phyloP scores from a whole-genome alignment of 1,140 invertebrate species.

The Mamestra configurata region DNA sequence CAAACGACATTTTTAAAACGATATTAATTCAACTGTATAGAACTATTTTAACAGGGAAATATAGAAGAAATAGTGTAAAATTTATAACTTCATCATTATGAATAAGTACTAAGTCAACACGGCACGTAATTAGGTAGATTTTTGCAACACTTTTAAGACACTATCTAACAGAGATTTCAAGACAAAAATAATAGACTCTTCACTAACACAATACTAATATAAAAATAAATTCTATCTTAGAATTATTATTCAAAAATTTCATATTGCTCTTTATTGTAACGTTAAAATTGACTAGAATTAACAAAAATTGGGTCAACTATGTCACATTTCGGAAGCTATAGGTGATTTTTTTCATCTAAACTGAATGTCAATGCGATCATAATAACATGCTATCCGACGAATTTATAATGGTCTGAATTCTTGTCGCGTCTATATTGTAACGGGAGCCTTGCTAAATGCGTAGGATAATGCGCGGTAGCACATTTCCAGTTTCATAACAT shows the following conservation, averaged over 20 bases:
- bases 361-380: constrained; percentile 69
- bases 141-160: not conserved
- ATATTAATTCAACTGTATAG: constrained; percentile 19
- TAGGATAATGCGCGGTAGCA: constrained; percentile 68
- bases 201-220: constrained; percentile 31
- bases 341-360: constrained; percentile 57
- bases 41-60: constrained; percentile 36
- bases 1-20: constrained; percentile 89
- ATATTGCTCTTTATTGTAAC: constrained; percentile 34
- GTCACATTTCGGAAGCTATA: constrained; percentile 69
- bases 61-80: constrained; percentile 38
- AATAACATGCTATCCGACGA: constrained; percentile 55
- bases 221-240: constrained; percentile 43
- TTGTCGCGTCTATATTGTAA: not conserved
- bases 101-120: constrained; percentile 7
- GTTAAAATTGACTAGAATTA: constrained; percentile 49
- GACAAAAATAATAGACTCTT: constrained; percentile 35
- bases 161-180: constrained; percentile 39
- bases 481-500: not conserved
- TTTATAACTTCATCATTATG: constrained; percentile 22
- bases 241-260: constrained; percentile 36
- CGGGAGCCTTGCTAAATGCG: constrained; percentile 53
- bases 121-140: constrained; percentile 35
- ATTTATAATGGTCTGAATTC: constrained; percentile 45
- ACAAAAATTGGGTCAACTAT: constrained; percentile 69